Percentiles rank a stretch among this genome's conserved stretches.
Evolutionary conservation across 1,140 invertebrate species (phyloP).

Genomic region (Meloidogyne floridensis): DNA sequence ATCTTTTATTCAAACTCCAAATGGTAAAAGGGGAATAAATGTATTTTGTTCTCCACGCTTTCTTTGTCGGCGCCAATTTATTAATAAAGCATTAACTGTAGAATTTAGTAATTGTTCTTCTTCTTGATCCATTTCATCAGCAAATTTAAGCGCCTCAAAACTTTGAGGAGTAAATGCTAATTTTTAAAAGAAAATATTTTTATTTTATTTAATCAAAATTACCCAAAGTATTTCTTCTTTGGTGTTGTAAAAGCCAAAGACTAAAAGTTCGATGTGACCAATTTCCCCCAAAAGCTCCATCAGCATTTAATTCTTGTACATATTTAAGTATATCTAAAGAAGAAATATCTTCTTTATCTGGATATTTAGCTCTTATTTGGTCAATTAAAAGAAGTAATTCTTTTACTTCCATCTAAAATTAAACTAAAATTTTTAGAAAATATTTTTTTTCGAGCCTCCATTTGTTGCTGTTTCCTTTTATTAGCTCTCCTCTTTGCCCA

Average conservation of each 20-base stretch:
- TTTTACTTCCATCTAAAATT: conserved; percentile 58
- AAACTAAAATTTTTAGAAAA: neutral
- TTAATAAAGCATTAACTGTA: conserved; percentile 17
- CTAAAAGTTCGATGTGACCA: conserved; percentile 45
- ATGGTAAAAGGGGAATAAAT: conserved; percentile 42
- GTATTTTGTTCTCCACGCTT: conserved; percentile 32
- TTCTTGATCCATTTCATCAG: conserved; percentile 58
- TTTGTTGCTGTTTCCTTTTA: conserved; percentile 57
- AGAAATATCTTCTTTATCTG: conserved; percentile 64
- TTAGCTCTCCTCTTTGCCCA: conserved; percentile 51
- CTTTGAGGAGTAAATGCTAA: conserved; percentile 64
- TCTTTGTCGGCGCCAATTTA: conserved; percentile 32
- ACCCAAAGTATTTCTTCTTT: conserved; percentile 60
- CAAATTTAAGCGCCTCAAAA: conserved; percentile 63
- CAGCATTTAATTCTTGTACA: conserved; percentile 58
- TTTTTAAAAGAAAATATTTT: neutral
- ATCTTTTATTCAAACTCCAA: conserved; percentile 21
- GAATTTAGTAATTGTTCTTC: conserved; percentile 33
- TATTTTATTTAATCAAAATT: neutral
- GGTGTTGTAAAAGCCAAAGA: conserved; percentile 47
- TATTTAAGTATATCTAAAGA: conserved; percentile 63
- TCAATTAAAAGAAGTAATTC: conserved; percentile 63
- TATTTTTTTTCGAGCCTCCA: conserved; percentile 17
- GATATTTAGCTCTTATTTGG: conserved; percentile 60
- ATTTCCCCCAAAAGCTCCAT: conserved; percentile 20